These are phyloP conservation scores for Lepas anatifera DNA, from an alignment of 2,888 invertebrate genomes.

Conservation along the genomic window DNA sequence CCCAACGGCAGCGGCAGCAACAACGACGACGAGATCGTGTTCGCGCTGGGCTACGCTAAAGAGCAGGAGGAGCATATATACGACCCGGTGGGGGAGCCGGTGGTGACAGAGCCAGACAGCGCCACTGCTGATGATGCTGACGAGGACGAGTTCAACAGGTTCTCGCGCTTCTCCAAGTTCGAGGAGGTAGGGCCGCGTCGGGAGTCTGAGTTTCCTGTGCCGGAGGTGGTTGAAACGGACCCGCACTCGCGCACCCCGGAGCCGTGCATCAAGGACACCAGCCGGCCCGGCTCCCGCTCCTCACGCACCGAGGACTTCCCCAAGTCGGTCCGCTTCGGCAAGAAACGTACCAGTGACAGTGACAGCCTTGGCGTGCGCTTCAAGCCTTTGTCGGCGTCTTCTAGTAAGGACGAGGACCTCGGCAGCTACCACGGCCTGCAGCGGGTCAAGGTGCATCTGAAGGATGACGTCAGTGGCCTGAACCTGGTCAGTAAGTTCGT, in stretches of 20 bases:
- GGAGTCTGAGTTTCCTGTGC: background rate
- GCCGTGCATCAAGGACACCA: background rate
- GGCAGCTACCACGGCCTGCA: constrained; percentile 7
- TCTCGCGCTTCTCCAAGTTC: background rate
- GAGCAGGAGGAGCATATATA: background rate
- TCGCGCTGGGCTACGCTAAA: background rate
- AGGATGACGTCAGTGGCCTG: background rate
- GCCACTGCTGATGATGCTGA: background rate
- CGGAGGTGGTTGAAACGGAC: background rate
- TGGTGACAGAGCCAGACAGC: background rate
- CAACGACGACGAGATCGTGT: constrained; percentile 5
- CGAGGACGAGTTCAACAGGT: background rate
- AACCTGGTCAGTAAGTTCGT: background rate
- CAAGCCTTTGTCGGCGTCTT: constrained; percentile 2
- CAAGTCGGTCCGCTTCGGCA: constrained; percentile 11
- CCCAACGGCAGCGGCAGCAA: background rate
- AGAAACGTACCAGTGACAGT: background rate
- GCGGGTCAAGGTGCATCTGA: background rate
- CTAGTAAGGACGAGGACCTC: background rate
- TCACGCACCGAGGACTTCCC: background rate
- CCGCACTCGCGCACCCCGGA: background rate
- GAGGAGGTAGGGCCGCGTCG: background rate
- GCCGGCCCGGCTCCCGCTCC: background rate
- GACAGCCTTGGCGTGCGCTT: constrained; percentile 2
- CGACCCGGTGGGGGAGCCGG: constrained; percentile 7